Evolutionary conservation across 2,113 vertebrate species (phyloP).

Genomic region (Gadus macrocephalus): DNA sequence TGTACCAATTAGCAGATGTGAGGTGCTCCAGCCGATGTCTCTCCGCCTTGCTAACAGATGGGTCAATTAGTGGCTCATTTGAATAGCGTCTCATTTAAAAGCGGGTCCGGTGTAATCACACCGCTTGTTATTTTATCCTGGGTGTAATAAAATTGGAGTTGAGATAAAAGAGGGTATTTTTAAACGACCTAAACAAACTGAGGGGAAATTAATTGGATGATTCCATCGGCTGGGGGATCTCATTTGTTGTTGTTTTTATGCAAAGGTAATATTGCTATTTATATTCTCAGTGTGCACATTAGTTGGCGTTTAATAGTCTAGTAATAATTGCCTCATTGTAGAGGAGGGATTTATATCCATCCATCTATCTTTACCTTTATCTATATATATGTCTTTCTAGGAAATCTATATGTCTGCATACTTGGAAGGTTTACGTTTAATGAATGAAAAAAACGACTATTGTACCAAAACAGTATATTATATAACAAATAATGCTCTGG

Average conservation of each 20-base stretch:
- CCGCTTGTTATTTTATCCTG: constrained; percentile 47
- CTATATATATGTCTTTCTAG: no score
- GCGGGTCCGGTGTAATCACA: constrained; percentile 80
- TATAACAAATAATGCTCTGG: no score
- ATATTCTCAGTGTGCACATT: no score
- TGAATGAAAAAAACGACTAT: no score
- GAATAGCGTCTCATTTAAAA: constrained; percentile 85
- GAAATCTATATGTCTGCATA: no score
- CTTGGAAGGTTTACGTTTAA: no score
- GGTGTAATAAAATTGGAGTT: constrained; percentile 32
- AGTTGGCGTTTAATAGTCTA: no score
- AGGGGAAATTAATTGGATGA: constrained; percentile 31
- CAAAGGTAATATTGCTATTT: no score
- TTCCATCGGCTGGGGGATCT: constrained; percentile 18
- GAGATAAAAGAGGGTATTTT: constrained; percentile 33
- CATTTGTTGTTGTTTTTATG: not conserved
- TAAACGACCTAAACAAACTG: constrained; percentile 28
- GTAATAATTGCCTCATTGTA: no score
- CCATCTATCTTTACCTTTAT: no score
- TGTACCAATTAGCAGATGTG: constrained; percentile 78
- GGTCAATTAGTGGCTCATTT: constrained; percentile 86
- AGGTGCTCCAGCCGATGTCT: constrained; percentile 70
- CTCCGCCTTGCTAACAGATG: constrained; percentile 82
- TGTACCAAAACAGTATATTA: no score
- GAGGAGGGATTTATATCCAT: not conserved